Base-by-base conservation (phyloP, 2,113 vertebrate genomes). In the Amphiprion ocellaris region DNA sequence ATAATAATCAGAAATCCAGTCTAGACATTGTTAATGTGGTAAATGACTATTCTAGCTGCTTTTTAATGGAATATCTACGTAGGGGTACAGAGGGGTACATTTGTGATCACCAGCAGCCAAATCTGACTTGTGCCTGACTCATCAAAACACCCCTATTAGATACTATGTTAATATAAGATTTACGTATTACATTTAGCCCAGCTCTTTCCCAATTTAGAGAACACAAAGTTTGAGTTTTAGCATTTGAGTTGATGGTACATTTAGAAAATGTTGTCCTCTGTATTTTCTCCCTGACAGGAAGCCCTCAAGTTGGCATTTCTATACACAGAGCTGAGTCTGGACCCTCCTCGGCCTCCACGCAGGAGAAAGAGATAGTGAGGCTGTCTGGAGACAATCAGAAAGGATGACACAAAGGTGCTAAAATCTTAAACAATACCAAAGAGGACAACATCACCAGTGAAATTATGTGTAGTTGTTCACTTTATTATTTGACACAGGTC, bases 221-320 rank as follows among this genome's bases (percentile, higher is more conserved):
- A 37, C 33, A 37, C 7, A 37, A 4, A 44, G 41, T 15, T 44
- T 44, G 3, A 44, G 41, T 15, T 44, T 44, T 44, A 15, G 0
- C 11, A 44, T 12, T 44, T 15, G 41, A 44, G 41, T 44, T 64
- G 23, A 44, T 28, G 11, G 19, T 64, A 37, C 14, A 69, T 23
- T 53, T 21, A 61, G 26, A 69, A 2, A 44, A 6, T 44, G 64
- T 1, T 70, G 8, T 23, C 26, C 8, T 82, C 3, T 65, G 15
- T 76, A 10, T 61, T 61, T 66, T 56, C 60, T 55, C 56, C 71
- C 83, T 87, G 26, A 93, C 90, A 99, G 98, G 95, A 95, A 85
- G 95, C 96, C 84, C 94, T 94, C 53, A 95, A 96, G 37, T 89
- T 98, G 61, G 95, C 97, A 58, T 99, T 99, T 93, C 93, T 99